Base-by-base conservation (phyloP, 2,797 vertebrate genomes). In the Sebastes kiyomatsui region DNA sequence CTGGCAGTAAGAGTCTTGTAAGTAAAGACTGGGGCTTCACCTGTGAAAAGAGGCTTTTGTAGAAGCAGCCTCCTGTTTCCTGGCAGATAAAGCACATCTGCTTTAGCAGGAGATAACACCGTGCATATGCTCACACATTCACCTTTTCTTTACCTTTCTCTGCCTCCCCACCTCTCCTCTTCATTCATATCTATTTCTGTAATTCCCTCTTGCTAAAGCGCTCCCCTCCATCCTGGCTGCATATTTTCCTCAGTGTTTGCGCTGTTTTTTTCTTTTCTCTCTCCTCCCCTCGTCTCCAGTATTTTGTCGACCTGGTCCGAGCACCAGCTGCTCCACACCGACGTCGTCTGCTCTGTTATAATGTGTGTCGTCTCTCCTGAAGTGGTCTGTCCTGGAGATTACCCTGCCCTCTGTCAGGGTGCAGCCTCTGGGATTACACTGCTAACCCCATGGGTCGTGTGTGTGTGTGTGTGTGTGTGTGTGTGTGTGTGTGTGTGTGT, bases 61-160 rank as follows among this genome's bases (percentile, higher is more conserved):
- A 28, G 79, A 67, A 56, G 84, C 78, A 18, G 82, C 67, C 87
- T 90, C 81, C 89, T 91, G 90, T 83, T 91, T 91, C 91, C 84
- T 46, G 81, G 75, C 89, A 92, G 92, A 94, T 94, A 92, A 92
- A 92, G 82, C 80, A 80, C 90, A 90, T 91, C 87, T 86, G 86
- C 86, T 86, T 79, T 22, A 74, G 23, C 46, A 33, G 79, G 80
- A 88, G 85, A 92, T 92, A 93, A 91, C 81, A 75, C 60, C 38
- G 3, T 72, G 83, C 88, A 82, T 77, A 72, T 68, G 4, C 77
- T 83, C 90, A 61, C 84, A 23, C 84, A 65, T n/a, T 80, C 84
- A 81, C 82, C 86, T 77, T 88, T 84, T 71, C 86, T 81, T 78
- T 86, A 80, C 77, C 79, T 84, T 77, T 71, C 79, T 67, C 54